Conservation (phyloP, 2,113 vertebrate species). For the Chlamydotis undulata region DNA sequence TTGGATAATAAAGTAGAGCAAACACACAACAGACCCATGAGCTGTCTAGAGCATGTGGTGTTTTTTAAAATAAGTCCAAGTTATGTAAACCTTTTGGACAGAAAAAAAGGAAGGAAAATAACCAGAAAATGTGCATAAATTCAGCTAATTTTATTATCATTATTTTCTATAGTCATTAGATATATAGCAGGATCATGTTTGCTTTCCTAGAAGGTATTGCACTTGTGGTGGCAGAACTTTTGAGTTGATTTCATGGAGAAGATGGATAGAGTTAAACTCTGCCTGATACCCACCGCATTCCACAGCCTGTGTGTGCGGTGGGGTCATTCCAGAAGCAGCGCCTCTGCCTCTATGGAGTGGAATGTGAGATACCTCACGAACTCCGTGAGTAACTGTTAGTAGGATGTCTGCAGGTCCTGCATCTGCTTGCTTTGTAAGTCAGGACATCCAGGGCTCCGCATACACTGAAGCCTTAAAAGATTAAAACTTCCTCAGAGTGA, state of each 20-base stretch:
- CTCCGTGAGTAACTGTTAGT: neutral
- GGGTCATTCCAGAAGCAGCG: slow-evolving; percentile 6
- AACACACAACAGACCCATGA: neutral
- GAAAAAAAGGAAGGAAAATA: neutral
- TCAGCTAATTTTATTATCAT: neutral
- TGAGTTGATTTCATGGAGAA: neutral
- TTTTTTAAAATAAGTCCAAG: neutral
- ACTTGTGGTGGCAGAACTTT: neutral
- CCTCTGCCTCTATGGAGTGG: neutral
- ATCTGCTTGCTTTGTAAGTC: neutral
- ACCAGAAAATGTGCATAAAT: neutral
- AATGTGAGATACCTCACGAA: neutral
- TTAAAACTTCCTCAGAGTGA: neutral
- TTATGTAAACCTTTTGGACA: neutral
- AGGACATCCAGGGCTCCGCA: neutral
- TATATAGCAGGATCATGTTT: neutral
- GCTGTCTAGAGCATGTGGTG: neutral
- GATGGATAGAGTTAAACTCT: slow-evolving; percentile 43
- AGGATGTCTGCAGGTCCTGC: neutral
- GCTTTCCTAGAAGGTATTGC: neutral
- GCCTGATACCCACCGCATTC: slow-evolving; percentile 38
- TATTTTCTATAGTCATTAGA: neutral
- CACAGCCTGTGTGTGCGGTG: neutral
- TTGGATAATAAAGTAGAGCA: neutral
- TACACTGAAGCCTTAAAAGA: neutral